Evolutionary conservation across 2,888 invertebrate species (phyloP).

Genomic region (Scaeva pyrastri): DNA sequence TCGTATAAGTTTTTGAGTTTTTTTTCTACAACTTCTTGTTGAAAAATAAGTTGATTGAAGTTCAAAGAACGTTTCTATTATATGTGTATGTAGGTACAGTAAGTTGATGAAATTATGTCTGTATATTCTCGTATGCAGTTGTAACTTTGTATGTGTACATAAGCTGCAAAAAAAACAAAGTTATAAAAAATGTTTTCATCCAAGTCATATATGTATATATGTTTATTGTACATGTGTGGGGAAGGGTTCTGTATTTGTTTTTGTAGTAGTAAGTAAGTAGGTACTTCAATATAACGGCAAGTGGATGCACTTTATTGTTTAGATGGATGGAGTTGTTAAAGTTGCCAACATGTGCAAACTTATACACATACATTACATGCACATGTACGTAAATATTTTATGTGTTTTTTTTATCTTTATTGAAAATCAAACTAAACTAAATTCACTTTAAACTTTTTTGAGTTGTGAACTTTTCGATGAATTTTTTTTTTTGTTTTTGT

Average conservation of each 20-base stretch:
- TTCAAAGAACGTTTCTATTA: neutral
- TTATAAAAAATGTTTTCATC: no score
- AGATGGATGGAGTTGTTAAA: no score
- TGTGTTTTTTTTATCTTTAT: neutral
- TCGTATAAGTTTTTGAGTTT: no score
- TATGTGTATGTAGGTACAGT: neutral
- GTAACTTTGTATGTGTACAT: neutral
- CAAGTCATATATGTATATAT: no score
- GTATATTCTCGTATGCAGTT: neutral
- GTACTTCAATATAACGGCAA: no score
- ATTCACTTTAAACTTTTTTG: neutral
- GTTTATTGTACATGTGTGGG: no score
- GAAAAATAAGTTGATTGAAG: constrained; percentile 3
- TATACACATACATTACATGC: no score
- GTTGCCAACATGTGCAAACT: no score
- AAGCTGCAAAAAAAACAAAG: neutral
- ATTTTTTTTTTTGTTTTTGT: neutral
- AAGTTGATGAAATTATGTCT: neutral
- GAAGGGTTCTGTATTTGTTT: no score
- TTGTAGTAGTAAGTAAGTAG: no score
- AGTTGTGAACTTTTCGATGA: neutral
- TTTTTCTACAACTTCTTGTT: neutral
- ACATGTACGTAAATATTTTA: neutral
- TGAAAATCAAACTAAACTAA: neutral
- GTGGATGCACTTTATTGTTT: no score